Evolutionary conservation across 2,797 vertebrate species (phyloP).

Genomic region (Leptatherina wallacei): DNA sequence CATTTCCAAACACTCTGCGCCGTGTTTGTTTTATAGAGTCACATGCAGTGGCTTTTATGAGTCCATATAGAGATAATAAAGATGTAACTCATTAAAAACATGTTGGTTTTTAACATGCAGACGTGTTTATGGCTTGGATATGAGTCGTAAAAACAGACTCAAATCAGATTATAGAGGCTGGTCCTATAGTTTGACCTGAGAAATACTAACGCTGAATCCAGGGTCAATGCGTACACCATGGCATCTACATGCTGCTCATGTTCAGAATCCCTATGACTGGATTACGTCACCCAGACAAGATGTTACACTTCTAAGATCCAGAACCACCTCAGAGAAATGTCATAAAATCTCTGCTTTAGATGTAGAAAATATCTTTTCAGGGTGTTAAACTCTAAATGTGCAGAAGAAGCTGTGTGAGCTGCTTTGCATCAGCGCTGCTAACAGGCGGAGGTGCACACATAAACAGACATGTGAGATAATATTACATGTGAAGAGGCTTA

Average conservation of each 20-base stretch:
- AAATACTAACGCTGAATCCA: neutral
- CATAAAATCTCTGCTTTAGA: slow-evolving; percentile 1
- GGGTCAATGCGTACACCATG: neutral
- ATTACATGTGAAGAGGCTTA: slow-evolving; percentile 52
- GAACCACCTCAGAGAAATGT: neutral
- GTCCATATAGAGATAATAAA: neutral
- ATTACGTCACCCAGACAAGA: too few species aligned
- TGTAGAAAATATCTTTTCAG: neutral
- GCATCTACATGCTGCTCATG: neutral
- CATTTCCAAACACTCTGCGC: neutral
- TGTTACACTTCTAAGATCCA: neutral
- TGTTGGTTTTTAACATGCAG: neutral
- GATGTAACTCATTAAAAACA: neutral
- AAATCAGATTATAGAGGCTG: neutral
- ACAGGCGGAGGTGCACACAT: slow-evolving; percentile 51
- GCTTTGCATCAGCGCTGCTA: slow-evolving; percentile 38
- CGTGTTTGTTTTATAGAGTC: neutral
- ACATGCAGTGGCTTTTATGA: neutral
- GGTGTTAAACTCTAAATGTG: slow-evolving; percentile 11
- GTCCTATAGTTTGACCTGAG: neutral
- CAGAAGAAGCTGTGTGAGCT: slow-evolving; percentile 6
- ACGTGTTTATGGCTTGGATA: neutral
- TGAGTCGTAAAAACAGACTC: neutral
- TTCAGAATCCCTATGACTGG: neutral
- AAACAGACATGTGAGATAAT: slow-evolving; percentile 38